phyloP scores from a whole-genome alignment of 53 echinoderm and acorn worm species.

The Zoroaster sp. region DNA sequence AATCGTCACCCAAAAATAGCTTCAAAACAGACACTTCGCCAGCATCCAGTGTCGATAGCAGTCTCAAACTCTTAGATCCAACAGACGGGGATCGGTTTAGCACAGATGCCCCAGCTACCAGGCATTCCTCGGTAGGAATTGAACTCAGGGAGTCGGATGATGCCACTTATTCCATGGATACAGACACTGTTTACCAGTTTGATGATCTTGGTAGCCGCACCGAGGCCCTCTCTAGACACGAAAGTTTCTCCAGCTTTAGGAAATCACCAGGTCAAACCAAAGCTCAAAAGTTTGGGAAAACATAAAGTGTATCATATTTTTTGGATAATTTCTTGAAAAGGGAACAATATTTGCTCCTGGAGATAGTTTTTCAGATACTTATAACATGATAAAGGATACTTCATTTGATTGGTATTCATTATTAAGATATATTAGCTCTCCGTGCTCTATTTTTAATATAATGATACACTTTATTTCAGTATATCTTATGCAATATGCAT shows the following conservation, averaged over 20 bases:
- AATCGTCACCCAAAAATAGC: not conserved
- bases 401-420: too few relatives aligned
- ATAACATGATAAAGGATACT: too few relatives aligned
- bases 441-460: too few relatives aligned
- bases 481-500: too few relatives aligned
- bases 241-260: slow-evolving; percentile 63
- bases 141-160: not conserved
- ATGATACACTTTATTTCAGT: too few relatives aligned
- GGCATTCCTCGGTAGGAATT: not conserved
- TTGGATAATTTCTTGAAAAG: not conserved
- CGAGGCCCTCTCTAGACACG: slow-evolving; percentile 53
- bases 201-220: slow-evolving; percentile 63
- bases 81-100: not conserved
- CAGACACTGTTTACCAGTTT: slow-evolving; percentile 31
- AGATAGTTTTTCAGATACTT: too few relatives aligned
- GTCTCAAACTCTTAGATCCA: not conserved
- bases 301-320: not conserved
- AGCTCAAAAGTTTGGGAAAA: slow-evolving; percentile 16
- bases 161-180: not conserved
- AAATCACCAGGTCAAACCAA: slow-evolving; percentile 8
- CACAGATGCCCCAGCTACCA: not conserved
- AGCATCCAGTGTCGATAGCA: not conserved
- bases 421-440: too few relatives aligned
- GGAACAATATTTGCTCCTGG: not conserved
- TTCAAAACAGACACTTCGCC: too few relatives aligned